Evolutionary conservation across 2,888 invertebrate species (phyloP).

Genomic region (Chrysolina americana): DNA sequence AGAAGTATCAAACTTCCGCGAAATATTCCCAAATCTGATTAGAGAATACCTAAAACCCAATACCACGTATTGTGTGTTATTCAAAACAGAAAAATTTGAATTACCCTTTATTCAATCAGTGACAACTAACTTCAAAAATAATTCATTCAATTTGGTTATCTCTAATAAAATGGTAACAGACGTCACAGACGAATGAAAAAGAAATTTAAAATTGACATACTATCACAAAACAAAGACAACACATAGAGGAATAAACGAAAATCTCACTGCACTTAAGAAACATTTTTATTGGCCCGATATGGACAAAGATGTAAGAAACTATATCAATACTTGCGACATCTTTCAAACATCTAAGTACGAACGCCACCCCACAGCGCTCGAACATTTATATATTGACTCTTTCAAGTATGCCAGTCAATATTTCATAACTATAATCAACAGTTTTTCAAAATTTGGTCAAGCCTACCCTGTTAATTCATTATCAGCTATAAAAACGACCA

Average conservation of each 20-base stretch:
- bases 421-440: not conserved
- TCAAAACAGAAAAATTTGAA: not conserved
- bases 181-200: not conserved
- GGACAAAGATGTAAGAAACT: not conserved
- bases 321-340: not conserved
- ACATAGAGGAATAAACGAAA: constrained; percentile 18
- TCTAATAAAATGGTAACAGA: not conserved
- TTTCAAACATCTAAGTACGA: not conserved
- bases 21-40: not conserved
- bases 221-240: constrained; percentile 15
- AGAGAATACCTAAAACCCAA: not conserved
- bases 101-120: not conserved
- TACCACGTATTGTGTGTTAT: not conserved
- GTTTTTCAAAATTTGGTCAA: not conserved
- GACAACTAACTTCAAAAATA: not conserved
- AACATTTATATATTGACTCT: not conserved
- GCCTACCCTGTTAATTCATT: not conserved
- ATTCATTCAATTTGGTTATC: not conserved
- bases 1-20: not conserved
- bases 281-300: constrained; percentile 14
- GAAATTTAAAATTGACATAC: not conserved
- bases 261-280: constrained; percentile 8
- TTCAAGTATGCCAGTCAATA: not conserved
- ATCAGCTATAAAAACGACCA: too few species aligned
- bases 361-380: too few species aligned